A percentile compares a stretch with the other conserved stretches of the same genome.
phyloP scores from a whole-genome alignment of 2,797 vertebrate genomes.

The Hephaestus fuliginosus region DNA sequence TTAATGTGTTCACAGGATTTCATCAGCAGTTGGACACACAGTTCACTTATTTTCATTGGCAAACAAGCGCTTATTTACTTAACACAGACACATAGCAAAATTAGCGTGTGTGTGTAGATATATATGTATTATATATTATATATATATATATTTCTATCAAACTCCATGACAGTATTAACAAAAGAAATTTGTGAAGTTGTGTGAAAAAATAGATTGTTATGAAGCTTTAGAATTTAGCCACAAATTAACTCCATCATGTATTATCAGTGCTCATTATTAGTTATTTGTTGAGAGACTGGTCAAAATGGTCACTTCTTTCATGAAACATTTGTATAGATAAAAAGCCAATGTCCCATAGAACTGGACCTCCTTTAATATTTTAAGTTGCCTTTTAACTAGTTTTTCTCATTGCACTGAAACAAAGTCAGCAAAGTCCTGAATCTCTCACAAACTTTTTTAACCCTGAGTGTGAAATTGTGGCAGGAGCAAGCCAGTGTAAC shows the following conservation, averaged over 20 bases:
- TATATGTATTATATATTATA: no score
- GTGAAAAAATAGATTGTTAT: neutral
- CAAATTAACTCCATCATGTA: neutral
- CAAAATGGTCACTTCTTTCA: neutral
- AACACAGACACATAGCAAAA: no score
- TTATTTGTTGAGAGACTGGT: neutral
- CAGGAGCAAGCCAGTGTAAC: slow-evolving; percentile 23
- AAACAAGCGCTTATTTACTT: no score
- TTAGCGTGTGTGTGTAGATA: no score
- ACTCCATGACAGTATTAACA: no score
- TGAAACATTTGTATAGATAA: neutral
- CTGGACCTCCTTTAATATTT: neutral
- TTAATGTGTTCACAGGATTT: no score
- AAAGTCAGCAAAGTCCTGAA: slow-evolving; percentile 55
- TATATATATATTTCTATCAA: no score
- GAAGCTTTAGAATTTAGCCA: neutral
- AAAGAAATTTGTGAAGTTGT: no score
- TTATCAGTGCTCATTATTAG: neutral
- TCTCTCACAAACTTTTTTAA: slow-evolving; percentile 37
- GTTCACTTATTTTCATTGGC: no score
- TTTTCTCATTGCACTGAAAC: slow-evolving; percentile 70
- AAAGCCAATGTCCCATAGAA: neutral
- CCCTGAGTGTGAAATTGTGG: slow-evolving; percentile 25
- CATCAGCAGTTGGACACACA: no score
- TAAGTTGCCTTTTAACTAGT: neutral